Base-by-base conservation (phyloP, 2,113 vertebrate species). In the Abramis brama region DNA sequence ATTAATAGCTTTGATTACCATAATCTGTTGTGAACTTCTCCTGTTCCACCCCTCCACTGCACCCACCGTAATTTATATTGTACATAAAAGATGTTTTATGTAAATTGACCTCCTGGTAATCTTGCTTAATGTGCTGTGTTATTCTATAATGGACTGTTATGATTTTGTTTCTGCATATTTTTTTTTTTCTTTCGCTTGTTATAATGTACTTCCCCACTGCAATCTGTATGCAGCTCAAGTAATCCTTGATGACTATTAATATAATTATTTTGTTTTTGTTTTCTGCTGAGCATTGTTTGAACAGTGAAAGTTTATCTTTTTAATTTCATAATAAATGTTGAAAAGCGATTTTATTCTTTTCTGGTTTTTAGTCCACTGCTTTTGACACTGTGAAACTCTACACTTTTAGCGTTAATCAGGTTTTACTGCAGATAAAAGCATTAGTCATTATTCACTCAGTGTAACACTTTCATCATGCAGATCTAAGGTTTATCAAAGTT, bases 241-340 rank as follows among this genome's bases (percentile, higher is more conserved):
- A 87, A 86, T 91, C 79, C 94, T 92, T 84, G 59, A 87, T 89
- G 79, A 86, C 79, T 83, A 79, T 68, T 87, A 84, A 89, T 93
- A 86, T 82, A 86, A 85, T 93, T 90, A 92, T 92, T 87, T 91
- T 39, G 81, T 52, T 85, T 85, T 43, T 79, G 74, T 66, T 87
- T 89, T 83, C 62, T 89, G 83, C 80, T 89, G 57, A 94, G 91
- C 93, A 92, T 94, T 94, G 93, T 93, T 94, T 94, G 89, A 95
- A 94, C 93, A 91, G 88, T 94, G 93, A 89, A 93, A 93, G 93
- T 94, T 89, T 89, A 90, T 88, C 91, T 93, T 94, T 94, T 93
- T 92, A 92, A 94, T 95, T 95, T 95, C 92, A 93, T 94, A 95
- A 95, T 95, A 96, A 96, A 96, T 95, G 94, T 94, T 94, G 93